phyloP scores from a whole-genome alignment of 2,888 invertebrate species.

The Cheilosia grossa region DNA sequence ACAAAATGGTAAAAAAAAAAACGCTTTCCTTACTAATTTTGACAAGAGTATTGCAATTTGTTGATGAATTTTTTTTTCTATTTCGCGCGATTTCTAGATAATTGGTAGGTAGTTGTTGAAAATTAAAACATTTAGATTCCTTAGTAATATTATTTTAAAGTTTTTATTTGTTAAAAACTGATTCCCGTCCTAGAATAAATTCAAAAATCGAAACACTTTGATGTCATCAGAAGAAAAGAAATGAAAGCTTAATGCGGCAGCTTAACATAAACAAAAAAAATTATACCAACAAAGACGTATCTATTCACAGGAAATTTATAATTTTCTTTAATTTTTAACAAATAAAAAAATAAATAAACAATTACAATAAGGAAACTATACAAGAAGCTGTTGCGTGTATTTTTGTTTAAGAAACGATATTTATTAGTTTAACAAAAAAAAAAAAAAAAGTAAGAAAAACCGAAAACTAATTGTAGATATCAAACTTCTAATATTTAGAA shows the following conservation, averaged over 20 bases:
- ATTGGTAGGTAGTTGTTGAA: background rate
- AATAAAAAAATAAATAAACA: background rate
- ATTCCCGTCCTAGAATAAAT: constrained; percentile 63
- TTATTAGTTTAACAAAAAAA: constrained; percentile 61
- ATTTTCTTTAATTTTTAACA: constrained; percentile 56
- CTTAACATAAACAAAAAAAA: constrained; percentile 52
- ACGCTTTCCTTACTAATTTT: constrained; percentile 37
- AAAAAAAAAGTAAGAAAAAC: constrained; percentile 28
- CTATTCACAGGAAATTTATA: constrained; percentile 45
- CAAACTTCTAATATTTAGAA: constrained; percentile 74
- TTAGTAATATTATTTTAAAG: background rate
- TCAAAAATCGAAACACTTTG: constrained; percentile 78
- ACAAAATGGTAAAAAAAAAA: constrained; percentile 31
- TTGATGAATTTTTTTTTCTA: constrained; percentile 12
- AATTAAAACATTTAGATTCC: constrained; percentile 30
- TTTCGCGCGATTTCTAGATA: constrained; percentile 1
- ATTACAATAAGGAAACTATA: constrained; percentile 56
- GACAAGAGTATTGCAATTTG: constrained; percentile 48
- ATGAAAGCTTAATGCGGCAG: constrained; percentile 76
- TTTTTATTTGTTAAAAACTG: constrained; percentile 48
- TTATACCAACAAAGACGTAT: constrained; percentile 20
- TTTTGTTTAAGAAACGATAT: constrained; percentile 77
- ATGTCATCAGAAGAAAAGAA: constrained; percentile 77
- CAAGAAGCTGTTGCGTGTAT: constrained; percentile 78
- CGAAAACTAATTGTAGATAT: constrained; percentile 61